Percentiles rank a stretch among this genome's conserved stretches.
Conservation (phyloP, 2,888 invertebrate species). For the Theretra japonica region DNA sequence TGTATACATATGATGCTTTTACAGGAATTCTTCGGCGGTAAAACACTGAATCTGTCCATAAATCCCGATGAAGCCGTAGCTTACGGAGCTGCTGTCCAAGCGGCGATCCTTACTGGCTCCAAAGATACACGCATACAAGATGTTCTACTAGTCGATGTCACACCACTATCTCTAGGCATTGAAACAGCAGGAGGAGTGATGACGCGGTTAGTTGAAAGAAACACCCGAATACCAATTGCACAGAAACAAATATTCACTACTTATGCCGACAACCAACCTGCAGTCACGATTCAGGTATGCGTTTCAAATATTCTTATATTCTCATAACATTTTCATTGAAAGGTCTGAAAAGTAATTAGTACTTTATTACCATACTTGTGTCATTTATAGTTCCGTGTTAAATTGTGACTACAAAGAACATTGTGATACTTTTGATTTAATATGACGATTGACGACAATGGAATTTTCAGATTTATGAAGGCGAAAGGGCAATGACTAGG, state of each 20-base stretch:
- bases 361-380: too few species aligned
- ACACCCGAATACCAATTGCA: slow-evolving; percentile 91
- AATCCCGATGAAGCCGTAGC: slow-evolving; percentile 97
- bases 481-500: slow-evolving; percentile 95
- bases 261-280: slow-evolving; percentile 96
- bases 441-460: too few species aligned
- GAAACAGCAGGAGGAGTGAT: slow-evolving; percentile 94
- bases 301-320: not conserved
- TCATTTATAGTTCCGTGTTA: too few species aligned
- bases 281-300: slow-evolving; percentile 90
- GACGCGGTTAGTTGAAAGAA: slow-evolving; percentile 93
- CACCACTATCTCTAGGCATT: slow-evolving; percentile 90
- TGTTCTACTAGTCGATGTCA: slow-evolving; percentile 92
- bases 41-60: slow-evolving; percentile 94
- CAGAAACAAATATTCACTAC: slow-evolving; percentile 94
- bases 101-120: slow-evolving; percentile 92
- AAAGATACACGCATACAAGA: slow-evolving; percentile 90
- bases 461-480: slow-evolving; percentile 89
- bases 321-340: not conserved
- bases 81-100: slow-evolving; percentile 97
- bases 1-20: slow-evolving; percentile 32
- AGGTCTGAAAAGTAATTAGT: too few species aligned
- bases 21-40: slow-evolving; percentile 91
- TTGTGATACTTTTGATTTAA: too few species aligned
- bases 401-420: too few species aligned